A percentile compares a stretch with the other conserved stretches of the same genome.
Conservation (phyloP, 2,888 invertebrate genomes). For the Sinohyriopsis cumingii region DNA sequence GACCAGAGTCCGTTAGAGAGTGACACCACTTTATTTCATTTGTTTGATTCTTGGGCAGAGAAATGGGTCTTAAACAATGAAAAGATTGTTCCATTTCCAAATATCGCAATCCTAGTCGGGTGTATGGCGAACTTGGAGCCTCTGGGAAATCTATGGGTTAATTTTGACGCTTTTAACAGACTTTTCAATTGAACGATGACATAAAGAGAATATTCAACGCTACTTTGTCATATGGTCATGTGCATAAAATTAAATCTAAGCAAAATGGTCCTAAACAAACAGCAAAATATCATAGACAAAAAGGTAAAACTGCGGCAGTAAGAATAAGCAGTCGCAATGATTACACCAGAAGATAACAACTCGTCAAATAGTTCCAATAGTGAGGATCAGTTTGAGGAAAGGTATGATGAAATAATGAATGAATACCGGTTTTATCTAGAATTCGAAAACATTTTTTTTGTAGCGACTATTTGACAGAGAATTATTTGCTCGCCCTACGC, state of each 20-base stretch:
- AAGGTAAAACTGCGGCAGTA: neutral
- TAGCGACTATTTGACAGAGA: constrained; percentile 21
- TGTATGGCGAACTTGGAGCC: constrained; percentile 21
- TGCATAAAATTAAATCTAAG: neutral
- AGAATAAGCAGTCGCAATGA: constrained; percentile 24
- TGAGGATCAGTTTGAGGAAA: neutral
- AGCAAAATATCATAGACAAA: constrained; percentile 5
- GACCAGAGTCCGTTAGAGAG: constrained; percentile 13
- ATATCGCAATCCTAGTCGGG: constrained; percentile 1
- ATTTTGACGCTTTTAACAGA: constrained; percentile 12
- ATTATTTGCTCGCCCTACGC: constrained; percentile 19
- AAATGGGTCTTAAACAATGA: too few relatives aligned
- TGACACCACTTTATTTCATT: constrained; percentile 20
- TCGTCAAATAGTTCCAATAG: constrained; percentile 7
- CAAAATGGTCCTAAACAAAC: neutral
- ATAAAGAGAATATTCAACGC: constrained; percentile 10
- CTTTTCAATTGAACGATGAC: constrained; percentile 26
- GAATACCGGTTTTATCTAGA: constrained; percentile 21
- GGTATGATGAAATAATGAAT: neutral
- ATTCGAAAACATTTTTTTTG: constrained; percentile 24
- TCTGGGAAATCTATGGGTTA: constrained; percentile 15
- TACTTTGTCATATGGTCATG: constrained; percentile 14
- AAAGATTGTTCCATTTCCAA: too few relatives aligned
- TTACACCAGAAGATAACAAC: constrained; percentile 17
- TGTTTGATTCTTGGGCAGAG: constrained; percentile 12